These are phyloP conservation scores for Salmo trutta DNA, from an alignment of 2,797 vertebrate species.

Conservation along the genomic window DNA sequence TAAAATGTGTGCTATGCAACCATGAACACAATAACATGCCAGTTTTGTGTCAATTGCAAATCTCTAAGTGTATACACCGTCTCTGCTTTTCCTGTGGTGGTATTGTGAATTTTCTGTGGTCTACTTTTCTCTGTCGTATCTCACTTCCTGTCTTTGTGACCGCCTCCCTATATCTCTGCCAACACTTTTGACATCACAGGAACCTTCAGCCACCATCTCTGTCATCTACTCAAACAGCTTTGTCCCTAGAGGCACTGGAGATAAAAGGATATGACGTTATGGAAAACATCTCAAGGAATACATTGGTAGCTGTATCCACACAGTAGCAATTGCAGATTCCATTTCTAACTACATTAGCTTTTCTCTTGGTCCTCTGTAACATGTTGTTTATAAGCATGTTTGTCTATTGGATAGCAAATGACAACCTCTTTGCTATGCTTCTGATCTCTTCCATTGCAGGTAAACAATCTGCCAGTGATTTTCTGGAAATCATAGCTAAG, in stretches of 20 bases:
- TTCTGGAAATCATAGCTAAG: not conserved
- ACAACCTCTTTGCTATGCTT: not conserved
- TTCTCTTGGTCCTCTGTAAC: not conserved
- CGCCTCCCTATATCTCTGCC: constrained; percentile 40
- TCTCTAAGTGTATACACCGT: constrained; percentile 6
- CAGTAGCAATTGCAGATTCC: not conserved
- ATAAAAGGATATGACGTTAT: not conserved
- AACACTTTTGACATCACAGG: constrained; percentile 27
- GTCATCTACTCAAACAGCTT: not conserved
- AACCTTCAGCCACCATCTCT: not conserved
- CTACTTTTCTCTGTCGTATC: constrained; percentile 45
- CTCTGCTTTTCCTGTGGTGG: constrained; percentile 31
- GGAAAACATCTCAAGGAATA: not conserved
- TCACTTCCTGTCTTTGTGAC: constrained; percentile 67
- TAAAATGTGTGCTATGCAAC: no score
- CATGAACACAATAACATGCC: no score
- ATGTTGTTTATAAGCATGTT: not conserved
- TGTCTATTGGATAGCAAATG: not conserved
- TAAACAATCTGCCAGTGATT: not conserved
- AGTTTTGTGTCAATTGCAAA: not conserved
- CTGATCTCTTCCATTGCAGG: not conserved
- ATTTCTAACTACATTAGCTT: not conserved
- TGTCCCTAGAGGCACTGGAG: not conserved
- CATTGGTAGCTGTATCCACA: no score
- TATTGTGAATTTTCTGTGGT: constrained; percentile 54